These are phyloP conservation scores for Coelopa pilipes DNA, from an alignment of 2,888 invertebrate genomes.

Conservation along the genomic window DNA sequence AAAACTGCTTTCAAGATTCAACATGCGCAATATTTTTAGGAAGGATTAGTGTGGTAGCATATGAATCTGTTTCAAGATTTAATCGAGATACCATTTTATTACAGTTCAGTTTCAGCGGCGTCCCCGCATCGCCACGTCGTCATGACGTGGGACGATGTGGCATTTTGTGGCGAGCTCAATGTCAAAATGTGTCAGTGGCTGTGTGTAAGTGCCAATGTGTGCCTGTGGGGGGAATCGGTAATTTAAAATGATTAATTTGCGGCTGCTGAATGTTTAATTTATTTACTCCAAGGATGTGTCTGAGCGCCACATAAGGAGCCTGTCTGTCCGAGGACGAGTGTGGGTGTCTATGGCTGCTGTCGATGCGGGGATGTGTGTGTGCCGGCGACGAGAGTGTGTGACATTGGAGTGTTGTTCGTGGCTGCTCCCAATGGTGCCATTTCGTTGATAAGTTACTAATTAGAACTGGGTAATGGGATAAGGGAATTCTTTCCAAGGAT, in stretches of 20 bases:
- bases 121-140: neutral
- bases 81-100: too few relatives aligned
- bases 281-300: constrained; percentile 4
- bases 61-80: too few relatives aligned
- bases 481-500: neutral
- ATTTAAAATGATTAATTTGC: constrained; percentile 30
- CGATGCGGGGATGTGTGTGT: neutral
- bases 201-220: neutral
- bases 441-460: constrained; percentile 8
- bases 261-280: constrained; percentile 22
- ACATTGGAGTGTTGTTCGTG: constrained; percentile 1
- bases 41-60: too few relatives aligned
- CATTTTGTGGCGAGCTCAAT: neutral
- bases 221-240: neutral
- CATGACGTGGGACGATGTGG: neutral
- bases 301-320: neutral
- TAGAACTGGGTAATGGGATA: constrained; percentile 1
- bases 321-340: neutral
- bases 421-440: constrained; percentile 18
- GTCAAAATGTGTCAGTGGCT: neutral
- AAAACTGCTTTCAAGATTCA: too few relatives aligned
- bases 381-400: neutral
- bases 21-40: too few relatives aligned
- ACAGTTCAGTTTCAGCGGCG: constrained; percentile 16
- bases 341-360: neutral